Evolutionary conservation across 2,888 invertebrate genomes (phyloP).

Genomic region (Macrophya annulata): DNA sequence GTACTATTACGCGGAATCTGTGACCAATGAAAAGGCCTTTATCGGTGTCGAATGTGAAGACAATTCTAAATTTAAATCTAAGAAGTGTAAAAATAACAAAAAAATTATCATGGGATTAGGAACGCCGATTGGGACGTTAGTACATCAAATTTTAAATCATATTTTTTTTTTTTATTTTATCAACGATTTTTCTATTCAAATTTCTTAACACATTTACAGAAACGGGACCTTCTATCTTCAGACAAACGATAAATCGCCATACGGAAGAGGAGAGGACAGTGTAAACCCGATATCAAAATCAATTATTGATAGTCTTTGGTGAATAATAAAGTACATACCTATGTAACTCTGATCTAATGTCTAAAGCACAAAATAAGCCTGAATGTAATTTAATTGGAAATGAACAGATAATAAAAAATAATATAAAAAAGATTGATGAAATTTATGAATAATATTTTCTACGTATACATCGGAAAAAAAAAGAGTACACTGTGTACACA

Average conservation of each 20-base stretch:
- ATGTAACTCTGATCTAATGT: no score
- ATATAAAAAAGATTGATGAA: no score
- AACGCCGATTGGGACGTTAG: background rate
- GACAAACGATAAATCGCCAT: conserved; percentile 58
- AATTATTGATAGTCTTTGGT: background rate
- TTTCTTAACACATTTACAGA: background rate
- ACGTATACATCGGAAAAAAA: background rate
- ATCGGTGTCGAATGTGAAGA: conserved; percentile 68
- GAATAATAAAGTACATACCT: no score
- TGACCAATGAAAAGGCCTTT: conserved; percentile 75
- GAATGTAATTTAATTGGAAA: background rate
- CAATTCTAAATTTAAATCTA: conserved; percentile 20
- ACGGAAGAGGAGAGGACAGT: conserved; percentile 57
- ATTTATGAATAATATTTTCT: no score
- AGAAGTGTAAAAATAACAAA: conserved; percentile 57
- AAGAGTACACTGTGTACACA: background rate
- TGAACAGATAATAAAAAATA: background rate
- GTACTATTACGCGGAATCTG: conserved; percentile 80
- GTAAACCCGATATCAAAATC: conserved; percentile 44
- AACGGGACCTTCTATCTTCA: conserved; percentile 59
- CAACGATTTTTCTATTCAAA: conserved; percentile 30
- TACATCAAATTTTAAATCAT: conserved; percentile 20
- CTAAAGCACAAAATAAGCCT: no score
- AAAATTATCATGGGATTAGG: conserved; percentile 62
- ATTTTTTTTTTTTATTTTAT: conserved; percentile 68